phyloP scores from a whole-genome alignment of 1,140 invertebrate genomes.

The Drosophila ficusphila region DNA sequence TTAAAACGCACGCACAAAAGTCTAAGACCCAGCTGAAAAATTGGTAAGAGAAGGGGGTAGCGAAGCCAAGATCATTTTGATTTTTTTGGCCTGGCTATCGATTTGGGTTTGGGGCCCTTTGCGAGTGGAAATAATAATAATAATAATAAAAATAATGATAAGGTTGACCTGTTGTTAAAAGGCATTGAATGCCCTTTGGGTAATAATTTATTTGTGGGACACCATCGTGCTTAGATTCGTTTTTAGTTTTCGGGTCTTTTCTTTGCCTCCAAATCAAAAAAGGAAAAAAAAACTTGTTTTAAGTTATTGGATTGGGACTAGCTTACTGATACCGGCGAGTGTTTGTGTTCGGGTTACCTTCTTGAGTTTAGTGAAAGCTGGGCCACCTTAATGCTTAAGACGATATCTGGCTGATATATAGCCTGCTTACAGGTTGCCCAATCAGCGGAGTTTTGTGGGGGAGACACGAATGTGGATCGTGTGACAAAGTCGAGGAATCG shows the following conservation, averaged over 20 bases:
- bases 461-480: conserved; percentile 63
- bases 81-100: conserved; percentile 69
- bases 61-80: conserved; percentile 72
- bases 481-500: conserved; percentile 62
- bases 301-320: conserved; percentile 66
- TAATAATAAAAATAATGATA: conserved; percentile 83
- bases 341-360: conserved; percentile 31
- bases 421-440: conserved; percentile 64
- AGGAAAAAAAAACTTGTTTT: conserved; percentile 68
- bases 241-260: conserved; percentile 58
- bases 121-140: conserved; percentile 74
- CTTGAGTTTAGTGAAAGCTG: conserved; percentile 67
- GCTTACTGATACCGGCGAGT: conserved; percentile 43
- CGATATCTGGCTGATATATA: conserved; percentile 72
- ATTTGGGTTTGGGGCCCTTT: conserved; percentile 56
- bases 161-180: conserved; percentile 83
- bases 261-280: conserved; percentile 7
- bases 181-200: conserved; percentile 82
- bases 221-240: conserved; percentile 69
- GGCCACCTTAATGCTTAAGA: conserved; percentile 46
- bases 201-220: conserved; percentile 82
- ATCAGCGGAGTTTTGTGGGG: conserved; percentile 33
- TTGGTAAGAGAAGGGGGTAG: conserved; percentile 26
- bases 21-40: conserved; percentile 52
- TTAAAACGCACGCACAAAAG: conserved; percentile 76